Conservation (phyloP, 2,797 vertebrate species). For the Scarus forsteni region DNA sequence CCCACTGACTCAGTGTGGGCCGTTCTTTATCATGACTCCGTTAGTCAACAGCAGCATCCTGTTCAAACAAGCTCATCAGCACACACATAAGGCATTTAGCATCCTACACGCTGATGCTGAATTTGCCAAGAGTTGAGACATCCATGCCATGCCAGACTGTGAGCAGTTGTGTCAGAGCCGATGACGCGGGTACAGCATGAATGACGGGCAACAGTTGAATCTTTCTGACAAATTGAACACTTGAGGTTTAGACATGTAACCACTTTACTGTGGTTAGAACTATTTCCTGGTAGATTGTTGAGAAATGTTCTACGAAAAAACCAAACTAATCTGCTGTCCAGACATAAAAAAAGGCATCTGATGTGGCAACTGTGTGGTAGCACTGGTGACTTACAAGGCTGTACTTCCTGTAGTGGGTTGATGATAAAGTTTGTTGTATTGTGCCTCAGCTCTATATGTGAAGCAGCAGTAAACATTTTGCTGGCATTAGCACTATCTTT, state of each 20-base stretch:
- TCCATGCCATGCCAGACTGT: slow-evolving; percentile 38
- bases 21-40: slow-evolving; percentile 39
- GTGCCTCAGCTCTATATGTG: slow-evolving; percentile 16
- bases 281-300: not conserved
- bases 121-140: slow-evolving; percentile 52
- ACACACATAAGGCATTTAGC: slow-evolving; percentile 48
- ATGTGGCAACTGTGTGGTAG: slow-evolving; percentile 1
- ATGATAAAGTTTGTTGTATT: not conserved
- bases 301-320: not conserved
- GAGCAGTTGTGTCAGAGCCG: slow-evolving; percentile 33
- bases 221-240: slow-evolving; percentile 17
- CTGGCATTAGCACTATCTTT: slow-evolving; percentile 24
- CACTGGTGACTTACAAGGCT: slow-evolving; percentile 8
- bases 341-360: not conserved
- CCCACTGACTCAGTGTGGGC: slow-evolving; percentile 55
- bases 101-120: slow-evolving; percentile 61
- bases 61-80: slow-evolving; percentile 64
- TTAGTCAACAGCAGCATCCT: slow-evolving; percentile 69
- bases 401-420: slow-evolving; percentile 12
- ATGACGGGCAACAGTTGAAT: not conserved
- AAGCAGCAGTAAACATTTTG: slow-evolving; percentile 29
- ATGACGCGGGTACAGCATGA: slow-evolving; percentile 14
- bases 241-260: slow-evolving; percentile 7
- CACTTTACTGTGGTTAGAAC: slow-evolving; percentile 4
- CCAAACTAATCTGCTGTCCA: not conserved